phyloP scores from a whole-genome alignment of 2,888 invertebrate genomes.

The Drosophila colorata region DNA sequence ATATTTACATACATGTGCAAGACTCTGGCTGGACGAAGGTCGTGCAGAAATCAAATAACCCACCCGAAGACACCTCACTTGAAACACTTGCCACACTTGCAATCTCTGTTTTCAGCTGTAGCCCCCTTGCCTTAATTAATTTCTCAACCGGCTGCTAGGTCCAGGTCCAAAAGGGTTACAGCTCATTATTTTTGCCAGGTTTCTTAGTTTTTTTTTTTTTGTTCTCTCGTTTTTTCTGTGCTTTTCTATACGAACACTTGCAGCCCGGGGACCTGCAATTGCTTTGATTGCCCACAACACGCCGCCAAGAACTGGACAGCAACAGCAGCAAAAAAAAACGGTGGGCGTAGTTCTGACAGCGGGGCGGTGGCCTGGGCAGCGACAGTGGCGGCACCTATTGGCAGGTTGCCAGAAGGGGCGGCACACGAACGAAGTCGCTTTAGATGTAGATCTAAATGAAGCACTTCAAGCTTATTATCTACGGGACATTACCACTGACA shows the following conservation, averaged over 20 bases:
- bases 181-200: constrained; percentile 70
- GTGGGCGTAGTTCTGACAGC: constrained; percentile 37
- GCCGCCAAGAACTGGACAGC: constrained; percentile 56
- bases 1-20: constrained; percentile 1
- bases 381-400: constrained; percentile 20
- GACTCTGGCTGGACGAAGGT: constrained; percentile 44
- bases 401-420: constrained; percentile 13
- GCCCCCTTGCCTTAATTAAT: constrained; percentile 73
- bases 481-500: no score
- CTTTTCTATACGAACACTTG: constrained; percentile 58
- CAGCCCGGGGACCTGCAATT: constrained; percentile 65
- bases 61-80: constrained; percentile 60
- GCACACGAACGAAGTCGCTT: background rate
- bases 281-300: constrained; percentile 74
- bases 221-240: constrained; percentile 9
- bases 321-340: constrained; percentile 32
- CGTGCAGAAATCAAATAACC: constrained; percentile 67
- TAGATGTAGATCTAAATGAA: no score
- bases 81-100: constrained; percentile 48
- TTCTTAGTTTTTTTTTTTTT: constrained; percentile 15
- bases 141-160: constrained; percentile 46
- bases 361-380: background rate
- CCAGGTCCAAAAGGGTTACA: constrained; percentile 67
- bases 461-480: no score
- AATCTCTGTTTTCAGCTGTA: constrained; percentile 27